Base-by-base conservation (phyloP, 2,113 vertebrate genomes). In the Scartelaos histophorus region DNA sequence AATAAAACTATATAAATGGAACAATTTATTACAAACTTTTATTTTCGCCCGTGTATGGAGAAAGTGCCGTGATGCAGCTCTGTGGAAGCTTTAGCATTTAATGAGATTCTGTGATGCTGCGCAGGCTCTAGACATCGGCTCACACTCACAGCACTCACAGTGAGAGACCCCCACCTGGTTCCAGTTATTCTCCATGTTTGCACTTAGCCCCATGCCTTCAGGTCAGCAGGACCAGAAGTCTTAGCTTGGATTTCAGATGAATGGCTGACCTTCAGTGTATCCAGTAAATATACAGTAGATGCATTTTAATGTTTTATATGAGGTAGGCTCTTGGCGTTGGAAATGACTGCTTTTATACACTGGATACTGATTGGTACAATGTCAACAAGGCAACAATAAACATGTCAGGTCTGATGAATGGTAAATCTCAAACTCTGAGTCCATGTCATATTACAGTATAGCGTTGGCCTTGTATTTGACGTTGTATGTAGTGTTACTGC, bases 51-150 rank as follows among this genome's bases (percentile, higher is more conserved):
- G 70, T 67, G n/a, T 67, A 71, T 83, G 62, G 82, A 87, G 75
- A 84, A 85, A 82, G 70, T 82, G 82, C 70, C 75, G 82, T 85
- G 82, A 82, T 89, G 87, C 90, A 87, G 83, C 89, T 76, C 88
- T 85, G 87, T 92, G 89, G 90, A 92, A 92, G 89, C 83, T 79
- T 90, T 85, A 90, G 80, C 69, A 49, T 87, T 91, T 91, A 91
- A 91, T 89, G 90, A 81, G 85, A 90, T 84, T 75, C 72, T 81
- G 83, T 92, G 91, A 92, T 74, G 77, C 80, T 90, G 83, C 76
- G 83, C 91, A 92, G 90, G 65, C 85, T 51, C 81, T 29, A 75
- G 76, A 80, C 84, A 82, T 91, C 87, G 43, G 19, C 83, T 74
- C 81, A 90, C 90, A 90, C 90, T 89, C 91, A 87, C 72, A 71